phyloP scores from a whole-genome alignment of 2,888 invertebrate species.

The Agonopterix heracliana region DNA sequence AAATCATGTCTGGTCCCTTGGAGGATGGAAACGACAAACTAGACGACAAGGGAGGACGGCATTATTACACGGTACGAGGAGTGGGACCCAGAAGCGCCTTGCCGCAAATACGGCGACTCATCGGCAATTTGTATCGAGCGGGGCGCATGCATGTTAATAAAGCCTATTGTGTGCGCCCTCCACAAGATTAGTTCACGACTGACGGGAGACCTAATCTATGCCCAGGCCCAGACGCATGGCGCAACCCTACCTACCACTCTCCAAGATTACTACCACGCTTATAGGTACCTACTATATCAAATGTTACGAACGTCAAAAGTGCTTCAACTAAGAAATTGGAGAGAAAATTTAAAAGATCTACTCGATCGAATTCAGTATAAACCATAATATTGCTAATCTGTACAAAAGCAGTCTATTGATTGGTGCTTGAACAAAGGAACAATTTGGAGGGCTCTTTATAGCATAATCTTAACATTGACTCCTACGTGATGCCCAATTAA shows the following conservation, averaged over 20 bases:
- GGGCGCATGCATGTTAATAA: conserved; percentile 60
- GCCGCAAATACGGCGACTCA: conserved; percentile 41
- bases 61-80: conserved; percentile 4
- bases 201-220: conserved; percentile 9
- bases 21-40: not conserved
- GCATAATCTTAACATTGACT: conserved; percentile 8
- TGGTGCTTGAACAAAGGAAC: conserved; percentile 16
- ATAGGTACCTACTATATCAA: not conserved
- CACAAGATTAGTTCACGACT: conserved; percentile 45
- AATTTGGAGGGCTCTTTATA: conserved; percentile 14
- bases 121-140: conserved; percentile 60
- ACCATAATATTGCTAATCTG: conserved; percentile 8
- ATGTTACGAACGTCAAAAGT: too few relatives aligned
- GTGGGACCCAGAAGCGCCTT: not conserved
- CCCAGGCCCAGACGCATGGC: conserved; percentile 4
- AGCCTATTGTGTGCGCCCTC: conserved; percentile 57
- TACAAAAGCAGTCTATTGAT: conserved; percentile 17
- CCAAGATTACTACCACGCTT: conserved; percentile 5
- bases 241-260: conserved; percentile 2
- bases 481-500: conserved; percentile 9
- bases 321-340: too few relatives aligned
- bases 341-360: too few relatives aligned
- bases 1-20: not conserved
- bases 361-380: not conserved
- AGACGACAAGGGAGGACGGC: not conserved